Conservation (phyloP, 2,113 vertebrate species). For the Pedionomus torquatus region DNA sequence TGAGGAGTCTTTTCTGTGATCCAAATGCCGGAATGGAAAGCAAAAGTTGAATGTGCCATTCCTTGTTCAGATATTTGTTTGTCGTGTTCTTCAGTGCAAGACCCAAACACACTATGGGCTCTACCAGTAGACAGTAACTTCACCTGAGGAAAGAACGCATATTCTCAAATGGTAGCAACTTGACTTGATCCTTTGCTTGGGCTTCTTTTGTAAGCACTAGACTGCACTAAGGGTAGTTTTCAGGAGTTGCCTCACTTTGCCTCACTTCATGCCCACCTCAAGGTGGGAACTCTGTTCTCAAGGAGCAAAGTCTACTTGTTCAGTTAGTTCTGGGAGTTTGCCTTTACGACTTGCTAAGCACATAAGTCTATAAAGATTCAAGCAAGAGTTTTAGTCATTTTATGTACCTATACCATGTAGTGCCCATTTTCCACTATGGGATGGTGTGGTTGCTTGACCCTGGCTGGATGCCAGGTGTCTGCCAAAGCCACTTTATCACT, state of each 20-base stretch:
- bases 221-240: neutral
- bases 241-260: neutral
- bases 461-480: too few relatives aligned
- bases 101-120: neutral
- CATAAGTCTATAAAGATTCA: neutral
- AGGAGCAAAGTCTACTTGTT: neutral
- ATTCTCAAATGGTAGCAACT: neutral
- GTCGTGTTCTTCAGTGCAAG: neutral
- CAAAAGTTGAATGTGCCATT: neutral
- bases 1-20: neutral
- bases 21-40: neutral
- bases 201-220: neutral
- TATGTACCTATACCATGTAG: fast-evolving
- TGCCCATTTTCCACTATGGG: neutral
- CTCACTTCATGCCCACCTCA: neutral
- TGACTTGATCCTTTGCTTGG: neutral
- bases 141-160: neutral
- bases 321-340: neutral
- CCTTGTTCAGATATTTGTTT: neutral
- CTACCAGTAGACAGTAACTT: neutral
- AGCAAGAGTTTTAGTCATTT: neutral
- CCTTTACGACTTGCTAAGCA: too few relatives aligned
- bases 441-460: neutral
- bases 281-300: neutral
- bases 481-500: too few relatives aligned